phyloP scores from a whole-genome alignment of 2,888 invertebrate species.

The Osedax frankpressi region DNA sequence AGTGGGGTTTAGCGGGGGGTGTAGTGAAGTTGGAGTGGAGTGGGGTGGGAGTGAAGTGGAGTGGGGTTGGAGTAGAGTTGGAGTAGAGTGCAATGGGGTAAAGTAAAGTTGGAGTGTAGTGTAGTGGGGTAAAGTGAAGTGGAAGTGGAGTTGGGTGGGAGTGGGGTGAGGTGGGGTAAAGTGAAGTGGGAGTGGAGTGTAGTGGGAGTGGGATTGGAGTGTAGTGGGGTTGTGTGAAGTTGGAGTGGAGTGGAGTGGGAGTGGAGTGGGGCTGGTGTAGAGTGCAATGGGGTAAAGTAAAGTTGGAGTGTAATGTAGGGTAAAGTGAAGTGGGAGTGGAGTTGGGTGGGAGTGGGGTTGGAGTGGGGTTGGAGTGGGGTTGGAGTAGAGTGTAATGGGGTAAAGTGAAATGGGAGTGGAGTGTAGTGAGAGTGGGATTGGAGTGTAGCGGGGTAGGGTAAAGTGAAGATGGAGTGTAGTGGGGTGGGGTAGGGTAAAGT shows the following conservation, averaged over 20 bases:
- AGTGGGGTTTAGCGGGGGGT: not conserved
- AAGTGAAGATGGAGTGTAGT: not conserved
- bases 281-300: too few species aligned
- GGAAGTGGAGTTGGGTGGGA: too few species aligned
- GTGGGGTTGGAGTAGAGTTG: not conserved
- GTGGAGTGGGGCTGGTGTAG: too few species aligned
- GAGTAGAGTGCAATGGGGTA: not conserved
- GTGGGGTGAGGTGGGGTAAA: not conserved
- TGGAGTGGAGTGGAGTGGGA: too few species aligned
- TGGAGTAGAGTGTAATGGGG: not conserved
- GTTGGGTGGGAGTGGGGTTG: not conserved
- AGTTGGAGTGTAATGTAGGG: too few species aligned
- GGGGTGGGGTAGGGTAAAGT: not conserved
- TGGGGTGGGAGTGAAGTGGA: not conserved
- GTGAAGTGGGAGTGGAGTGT: not conserved
- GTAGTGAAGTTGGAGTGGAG: not conserved
- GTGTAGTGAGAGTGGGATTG: too few species aligned
- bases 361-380: not conserved
- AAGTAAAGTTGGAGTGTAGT: too few species aligned
- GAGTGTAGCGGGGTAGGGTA: too few species aligned
- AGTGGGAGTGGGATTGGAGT: too few species aligned
- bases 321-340: not conserved
- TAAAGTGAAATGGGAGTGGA: too few species aligned
- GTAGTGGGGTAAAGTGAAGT: too few species aligned
- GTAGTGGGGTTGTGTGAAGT: too few species aligned